Conservation (phyloP, 2,113 vertebrate species). For the Elephas maximus region DNA sequence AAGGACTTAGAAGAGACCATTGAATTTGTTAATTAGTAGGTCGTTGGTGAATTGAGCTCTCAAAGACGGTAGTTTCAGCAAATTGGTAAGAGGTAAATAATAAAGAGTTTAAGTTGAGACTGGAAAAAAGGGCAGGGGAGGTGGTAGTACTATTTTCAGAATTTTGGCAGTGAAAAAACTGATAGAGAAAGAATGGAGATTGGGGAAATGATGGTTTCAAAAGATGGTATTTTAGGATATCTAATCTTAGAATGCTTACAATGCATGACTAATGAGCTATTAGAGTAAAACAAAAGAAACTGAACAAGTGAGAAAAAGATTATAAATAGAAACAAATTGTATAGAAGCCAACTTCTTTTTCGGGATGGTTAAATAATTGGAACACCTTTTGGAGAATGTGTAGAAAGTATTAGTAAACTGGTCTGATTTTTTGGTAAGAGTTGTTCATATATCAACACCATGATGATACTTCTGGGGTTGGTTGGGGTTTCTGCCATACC, state of each 20-base stretch:
- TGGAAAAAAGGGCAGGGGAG: neutral
- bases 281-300: neutral
- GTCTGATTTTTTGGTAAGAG: neutral
- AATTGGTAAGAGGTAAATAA: constrained; percentile 63
- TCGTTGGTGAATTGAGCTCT: constrained; percentile 60
- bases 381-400: neutral
- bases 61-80: constrained; percentile 61
- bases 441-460: neutral
- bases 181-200: neutral
- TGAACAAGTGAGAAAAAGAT: neutral
- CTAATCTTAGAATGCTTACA: constrained; percentile 2
- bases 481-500: neutral
- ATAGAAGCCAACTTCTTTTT: neutral
- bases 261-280: neutral
- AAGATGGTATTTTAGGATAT: neutral
- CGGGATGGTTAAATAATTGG: neutral
- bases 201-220: neutral
- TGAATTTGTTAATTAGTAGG: constrained; percentile 82
- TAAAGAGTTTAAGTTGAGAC: constrained; percentile 51
- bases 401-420: neutral
- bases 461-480: neutral
- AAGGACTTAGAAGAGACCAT: constrained; percentile 70
- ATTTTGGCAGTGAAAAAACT: constrained; percentile 8
- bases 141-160: constrained; percentile 7
- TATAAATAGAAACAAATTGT: neutral